Evolutionary conservation across 2,888 invertebrate genomes (phyloP), one percentile per base, ranked within the genome.

Genomic region (Sipha maydis): DNA sequence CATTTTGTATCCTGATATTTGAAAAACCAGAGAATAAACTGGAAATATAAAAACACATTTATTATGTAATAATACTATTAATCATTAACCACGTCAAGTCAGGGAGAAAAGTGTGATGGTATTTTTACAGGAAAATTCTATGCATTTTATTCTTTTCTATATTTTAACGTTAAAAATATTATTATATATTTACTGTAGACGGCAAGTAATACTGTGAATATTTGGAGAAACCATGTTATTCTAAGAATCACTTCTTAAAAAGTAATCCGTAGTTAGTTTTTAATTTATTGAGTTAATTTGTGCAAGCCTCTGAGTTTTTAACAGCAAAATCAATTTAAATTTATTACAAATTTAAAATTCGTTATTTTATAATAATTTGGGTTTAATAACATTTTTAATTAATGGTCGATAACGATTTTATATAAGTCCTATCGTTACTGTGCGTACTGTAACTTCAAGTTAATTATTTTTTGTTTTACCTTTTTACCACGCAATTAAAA

Each of bases 401-500:
- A 28, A 28, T 28, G 71, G 31, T 71, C 71, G 71, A 75, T 38
- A 75, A 75, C 21, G 38, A 75, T 25, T 75, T 38, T 25, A 7
- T 75, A 25, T n/a, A 25, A 8, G 34, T 11, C 34, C 34, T 3
- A 19, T 4, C 48, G 14, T 34, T 25, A 21, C 21, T 31, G 11
- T 31, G 11, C 2, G 21, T 21, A 28, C 9, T 48, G 71, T 31
- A 21, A 73, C 14, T 69, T 48, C 31, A 5, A 83, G 31, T 71
- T 83, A 54, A 48, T 71, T 71, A 48, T 83, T 48, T 83, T 71
- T 71, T 31, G 17, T 71, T 28, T 83, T 14, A 5, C 34, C 34
- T 56, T 56, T 75, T 83, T 83, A 75, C 56, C 19, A n/a, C 19
- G 73, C 34, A n/a, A 73, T 83, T 83, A 34, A 71, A 83, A 56